phyloP scores from a whole-genome alignment of 1,140 invertebrate genomes.

The Aphaenogaster ashmeadi region DNA sequence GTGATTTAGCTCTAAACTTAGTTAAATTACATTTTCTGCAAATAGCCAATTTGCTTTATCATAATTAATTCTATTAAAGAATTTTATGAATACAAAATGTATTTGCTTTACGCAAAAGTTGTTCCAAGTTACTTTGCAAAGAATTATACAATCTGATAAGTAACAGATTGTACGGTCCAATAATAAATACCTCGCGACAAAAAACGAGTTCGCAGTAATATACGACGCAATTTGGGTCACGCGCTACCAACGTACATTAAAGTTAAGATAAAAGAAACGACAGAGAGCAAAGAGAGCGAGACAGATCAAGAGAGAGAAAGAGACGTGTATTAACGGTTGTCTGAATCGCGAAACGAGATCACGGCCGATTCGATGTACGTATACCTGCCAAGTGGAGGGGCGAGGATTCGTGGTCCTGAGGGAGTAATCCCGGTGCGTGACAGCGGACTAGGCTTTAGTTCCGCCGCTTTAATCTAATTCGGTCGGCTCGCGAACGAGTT shows the following conservation, averaged over 20 bases:
- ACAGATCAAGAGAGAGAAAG: background rate
- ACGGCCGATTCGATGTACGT: slow-evolving; percentile 31
- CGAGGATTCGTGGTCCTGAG: slow-evolving; percentile 39
- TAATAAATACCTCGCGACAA: slow-evolving; percentile 16
- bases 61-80: background rate
- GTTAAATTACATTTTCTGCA: background rate
- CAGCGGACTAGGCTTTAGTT: slow-evolving; percentile 50
- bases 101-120: background rate
- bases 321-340: slow-evolving; percentile 1
- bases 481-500: slow-evolving; percentile 69
- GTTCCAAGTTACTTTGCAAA: background rate
- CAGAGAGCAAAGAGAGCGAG: background rate
- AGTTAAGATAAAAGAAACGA: slow-evolving; percentile 42
- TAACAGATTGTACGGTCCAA: background rate
- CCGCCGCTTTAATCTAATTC: slow-evolving; percentile 75
- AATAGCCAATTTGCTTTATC: background rate
- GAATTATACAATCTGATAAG: background rate
- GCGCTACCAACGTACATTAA: slow-evolving; percentile 20
- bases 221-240: slow-evolving; percentile 31
- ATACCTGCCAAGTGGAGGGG: slow-evolving; percentile 39
- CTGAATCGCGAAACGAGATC: slow-evolving; percentile 51
- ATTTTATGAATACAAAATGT: background rate
- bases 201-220: background rate
- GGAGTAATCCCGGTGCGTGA: slow-evolving; percentile 23
- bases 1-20: background rate